Percentiles rank a stretch among this genome's conserved stretches.
These are phyloP conservation scores for Hyles lineata DNA, from an alignment of 2,888 invertebrate species.

Conservation along the genomic window DNA sequence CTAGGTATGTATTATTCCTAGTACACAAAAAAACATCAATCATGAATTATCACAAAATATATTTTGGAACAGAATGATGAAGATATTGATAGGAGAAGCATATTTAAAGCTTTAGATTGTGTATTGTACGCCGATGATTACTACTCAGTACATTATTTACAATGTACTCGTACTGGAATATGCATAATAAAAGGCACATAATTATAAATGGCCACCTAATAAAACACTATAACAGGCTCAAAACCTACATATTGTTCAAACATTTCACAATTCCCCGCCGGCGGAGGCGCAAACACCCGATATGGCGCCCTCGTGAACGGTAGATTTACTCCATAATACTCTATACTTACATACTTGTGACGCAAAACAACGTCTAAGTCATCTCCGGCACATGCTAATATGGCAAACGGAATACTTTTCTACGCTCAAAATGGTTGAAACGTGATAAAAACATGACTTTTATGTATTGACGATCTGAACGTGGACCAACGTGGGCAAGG, in stretches of 20 bases:
- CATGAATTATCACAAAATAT: too few species aligned
- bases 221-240: slow-evolving; percentile 41
- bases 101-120: too few species aligned
- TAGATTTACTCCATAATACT: slow-evolving; percentile 37
- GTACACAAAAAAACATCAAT: too few species aligned
- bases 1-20: too few species aligned
- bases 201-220: slow-evolving; percentile 35
- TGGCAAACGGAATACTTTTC: slow-evolving; percentile 28
- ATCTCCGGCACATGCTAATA: slow-evolving; percentile 31
- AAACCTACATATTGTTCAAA: slow-evolving; percentile 58
- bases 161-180: neutral
- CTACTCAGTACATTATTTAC: too few species aligned
- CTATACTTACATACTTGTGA: slow-evolving; percentile 31
- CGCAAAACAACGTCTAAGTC: slow-evolving; percentile 34
- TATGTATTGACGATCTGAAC: neutral
- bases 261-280: slow-evolving; percentile 53
- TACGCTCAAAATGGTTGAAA: slow-evolving; percentile 26
- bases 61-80: too few species aligned
- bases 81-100: too few species aligned
- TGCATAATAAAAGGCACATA: slow-evolving; percentile 13
- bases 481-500: neutral
- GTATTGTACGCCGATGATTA: too few species aligned
- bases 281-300: slow-evolving; percentile 47
- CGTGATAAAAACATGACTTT: slow-evolving; percentile 26
- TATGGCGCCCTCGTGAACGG: slow-evolving; percentile 47